These are phyloP conservation scores for Saturnia pavonia DNA, from an alignment of 2,888 invertebrate species.

Conservation along the genomic window DNA sequence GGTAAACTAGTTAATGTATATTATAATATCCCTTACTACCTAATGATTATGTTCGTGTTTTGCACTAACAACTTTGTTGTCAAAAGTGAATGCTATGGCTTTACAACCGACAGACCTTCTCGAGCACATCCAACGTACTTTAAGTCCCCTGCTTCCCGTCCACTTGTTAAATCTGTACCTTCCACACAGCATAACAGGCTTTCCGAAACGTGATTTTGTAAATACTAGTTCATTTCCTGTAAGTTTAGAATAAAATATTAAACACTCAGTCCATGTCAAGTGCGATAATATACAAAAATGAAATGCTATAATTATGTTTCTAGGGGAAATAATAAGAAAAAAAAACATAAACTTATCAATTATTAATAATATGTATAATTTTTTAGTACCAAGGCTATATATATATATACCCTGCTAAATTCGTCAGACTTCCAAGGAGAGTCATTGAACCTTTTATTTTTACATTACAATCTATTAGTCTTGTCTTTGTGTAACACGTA, in stretches of 20 bases:
- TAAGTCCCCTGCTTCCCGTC: conserved; percentile 35
- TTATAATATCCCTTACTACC: background rate
- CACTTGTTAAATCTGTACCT: conserved; percentile 45
- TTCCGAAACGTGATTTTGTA: conserved; percentile 34
- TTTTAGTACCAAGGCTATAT: too few relatives aligned
- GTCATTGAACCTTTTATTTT: background rate
- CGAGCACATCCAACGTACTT: conserved; percentile 47
- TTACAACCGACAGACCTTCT: conserved; percentile 41
- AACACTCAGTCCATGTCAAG: background rate
- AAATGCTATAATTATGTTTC: too few relatives aligned
- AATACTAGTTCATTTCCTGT: conserved; percentile 26
- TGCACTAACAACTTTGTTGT: conserved; percentile 36
- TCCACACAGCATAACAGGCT: conserved; percentile 36
- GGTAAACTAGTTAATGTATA: background rate
- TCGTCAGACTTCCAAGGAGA: background rate
- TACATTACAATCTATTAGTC: background rate
- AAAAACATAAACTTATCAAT: too few relatives aligned
- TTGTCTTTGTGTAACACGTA: background rate
- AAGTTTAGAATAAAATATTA: background rate
- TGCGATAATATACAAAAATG: too few relatives aligned
- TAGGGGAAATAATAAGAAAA: too few relatives aligned
- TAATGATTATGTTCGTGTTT: conserved; percentile 38
- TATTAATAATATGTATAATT: too few relatives aligned
- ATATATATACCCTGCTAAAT: background rate
- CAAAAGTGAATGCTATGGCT: conserved; percentile 42